phyloP scores from a whole-genome alignment of 2,888 invertebrate species.

The Malacosoma neustria region DNA sequence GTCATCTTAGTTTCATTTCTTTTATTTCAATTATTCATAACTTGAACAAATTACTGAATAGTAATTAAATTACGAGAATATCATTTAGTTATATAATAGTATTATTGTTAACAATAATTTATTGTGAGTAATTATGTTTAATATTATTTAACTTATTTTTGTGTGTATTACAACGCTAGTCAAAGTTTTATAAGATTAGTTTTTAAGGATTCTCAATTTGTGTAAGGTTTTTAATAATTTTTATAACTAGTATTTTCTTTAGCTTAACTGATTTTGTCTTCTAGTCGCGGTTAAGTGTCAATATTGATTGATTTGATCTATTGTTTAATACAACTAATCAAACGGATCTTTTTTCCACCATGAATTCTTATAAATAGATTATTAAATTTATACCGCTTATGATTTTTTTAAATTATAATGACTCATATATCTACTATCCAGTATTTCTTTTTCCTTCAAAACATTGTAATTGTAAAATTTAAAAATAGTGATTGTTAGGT shows the following conservation, averaged over 20 bases:
- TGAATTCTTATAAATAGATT: too few species aligned
- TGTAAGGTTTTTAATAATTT: constrained; percentile 31
- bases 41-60: too few species aligned
- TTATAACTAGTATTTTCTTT: constrained; percentile 34
- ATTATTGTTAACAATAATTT: neutral
- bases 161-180: constrained; percentile 54
- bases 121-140: constrained; percentile 2
- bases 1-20: too few species aligned
- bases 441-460: constrained; percentile 18
- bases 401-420: too few species aligned
- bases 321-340: too few species aligned
- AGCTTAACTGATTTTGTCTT: constrained; percentile 34
- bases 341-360: too few species aligned
- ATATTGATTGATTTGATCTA: too few species aligned
- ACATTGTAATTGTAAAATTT: constrained; percentile 26
- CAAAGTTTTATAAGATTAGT: constrained; percentile 55
- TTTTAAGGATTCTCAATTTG: constrained; percentile 34
- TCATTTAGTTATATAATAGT: neutral
- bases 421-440: constrained; percentile 9
- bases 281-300: constrained; percentile 59
- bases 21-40: too few species aligned
- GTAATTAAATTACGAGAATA: too few species aligned
- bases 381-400: too few species aligned
- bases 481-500: constrained; percentile 48
- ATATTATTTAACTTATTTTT: constrained; percentile 29